Evolutionary conservation across 2,113 vertebrate genomes (phyloP), one percentile per base, ranked within the genome.

Genomic region (Nothoprocta perdicaria): DNA sequence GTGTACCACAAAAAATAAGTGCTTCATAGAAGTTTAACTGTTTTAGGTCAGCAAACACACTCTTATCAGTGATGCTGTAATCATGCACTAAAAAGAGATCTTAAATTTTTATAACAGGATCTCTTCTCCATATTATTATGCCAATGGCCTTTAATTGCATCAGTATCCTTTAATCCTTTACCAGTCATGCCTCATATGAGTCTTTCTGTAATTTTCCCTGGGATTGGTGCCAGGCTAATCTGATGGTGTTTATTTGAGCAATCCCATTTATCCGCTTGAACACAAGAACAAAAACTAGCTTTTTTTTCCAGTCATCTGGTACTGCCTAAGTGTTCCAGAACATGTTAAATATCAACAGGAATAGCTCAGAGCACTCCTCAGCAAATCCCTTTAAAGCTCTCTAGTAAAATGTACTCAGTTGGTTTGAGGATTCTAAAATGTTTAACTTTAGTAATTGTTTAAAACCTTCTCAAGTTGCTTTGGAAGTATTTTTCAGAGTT

Each of bases 111-210:
- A 66, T 65, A 81, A 24, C 27, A 82, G 33, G 45, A 79, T 80
- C 85, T 94, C 12, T 22, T 82, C 50, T 84, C 35, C 31, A 26
- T 77, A n/a, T 84, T 79, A 41, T 69, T 67, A 46, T 61, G 92
- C 22, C 45, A 73, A 14, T 26, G 31, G 13, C 82, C 55, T 86
- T 93, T 89, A 89, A 80, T 73, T 84, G 74, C 50, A 82, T 73
- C n/a, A 26, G 4, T 66, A 35, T 82, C 71, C 80, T 90, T 73
- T 84, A 86, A 89, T 90, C 87, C 72, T 75, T 84, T 77, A 81
- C 45, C 27, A 84, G 18, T 57, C 60, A 26, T 62, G 22, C 63
- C 45, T 90, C 14, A 38, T 77, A 10, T 24, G 16, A 73, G 48
- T 38, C 58, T 77, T 88, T 53, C 57, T 63, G 33, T 72, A 33